Conservation (phyloP, 2,797 vertebrate species). For the Tapera naevia region DNA sequence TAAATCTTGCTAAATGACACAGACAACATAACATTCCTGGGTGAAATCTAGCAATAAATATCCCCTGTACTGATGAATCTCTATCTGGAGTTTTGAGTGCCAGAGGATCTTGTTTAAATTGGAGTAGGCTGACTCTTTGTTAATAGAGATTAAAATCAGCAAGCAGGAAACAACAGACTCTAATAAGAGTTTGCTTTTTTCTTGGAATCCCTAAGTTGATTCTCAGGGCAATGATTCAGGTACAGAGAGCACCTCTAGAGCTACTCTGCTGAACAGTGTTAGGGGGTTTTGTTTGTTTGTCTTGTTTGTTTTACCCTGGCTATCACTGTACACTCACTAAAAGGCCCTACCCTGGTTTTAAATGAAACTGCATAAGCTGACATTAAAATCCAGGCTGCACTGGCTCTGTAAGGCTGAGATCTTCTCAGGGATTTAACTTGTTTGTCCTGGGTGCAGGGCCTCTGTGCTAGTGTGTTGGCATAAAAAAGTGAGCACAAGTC, state of each 20-base stretch:
- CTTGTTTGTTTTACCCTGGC: background rate
- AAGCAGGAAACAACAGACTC: slow-evolving; percentile 27
- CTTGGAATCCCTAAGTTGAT: background rate
- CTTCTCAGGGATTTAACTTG: background rate
- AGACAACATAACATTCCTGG: background rate
- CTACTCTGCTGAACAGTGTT: rapidly evolving
- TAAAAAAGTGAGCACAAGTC: background rate
- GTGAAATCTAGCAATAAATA: slow-evolving; percentile 8
- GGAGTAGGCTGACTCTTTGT: background rate
- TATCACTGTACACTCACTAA: background rate
- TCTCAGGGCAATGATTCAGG: background rate
- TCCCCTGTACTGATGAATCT: background rate
- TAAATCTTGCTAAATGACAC: slow-evolving; percentile 40
- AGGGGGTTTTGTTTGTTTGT: background rate
- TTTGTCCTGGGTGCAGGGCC: background rate
- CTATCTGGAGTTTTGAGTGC: background rate
- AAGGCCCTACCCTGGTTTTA: background rate
- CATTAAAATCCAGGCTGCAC: background rate
- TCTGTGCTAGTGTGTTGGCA: background rate
- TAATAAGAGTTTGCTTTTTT: background rate
- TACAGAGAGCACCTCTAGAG: background rate
- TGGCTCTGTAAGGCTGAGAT: background rate
- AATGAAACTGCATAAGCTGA: background rate
- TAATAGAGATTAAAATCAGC: background rate
- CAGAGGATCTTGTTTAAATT: slow-evolving; percentile 18